Evolutionary conservation across 1,140 invertebrate species (phyloP).

Genomic region (Nephila pilipes): DNA sequence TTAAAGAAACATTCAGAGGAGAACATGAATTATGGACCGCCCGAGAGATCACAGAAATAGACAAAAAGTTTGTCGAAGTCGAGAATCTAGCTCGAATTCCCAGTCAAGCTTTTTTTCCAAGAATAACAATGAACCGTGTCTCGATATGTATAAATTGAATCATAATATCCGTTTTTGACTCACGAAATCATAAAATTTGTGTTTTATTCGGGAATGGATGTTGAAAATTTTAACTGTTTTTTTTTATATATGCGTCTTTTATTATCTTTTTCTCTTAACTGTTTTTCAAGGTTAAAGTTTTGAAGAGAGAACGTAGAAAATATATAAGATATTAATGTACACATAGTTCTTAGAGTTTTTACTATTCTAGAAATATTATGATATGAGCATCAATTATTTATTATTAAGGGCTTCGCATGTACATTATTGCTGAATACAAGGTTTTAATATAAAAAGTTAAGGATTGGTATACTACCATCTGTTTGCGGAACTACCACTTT

Average conservation of each 20-base stretch:
- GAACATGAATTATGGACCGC: background rate
- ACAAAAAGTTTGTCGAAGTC: background rate
- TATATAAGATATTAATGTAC: background rate
- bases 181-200: background rate
- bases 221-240: background rate
- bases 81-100: background rate
- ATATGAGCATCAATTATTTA: too few relatives aligned
- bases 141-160: slow-evolving; percentile 27
- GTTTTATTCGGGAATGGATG: background rate
- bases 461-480: too few relatives aligned
- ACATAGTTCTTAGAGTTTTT: too few relatives aligned
- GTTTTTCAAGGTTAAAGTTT: background rate
- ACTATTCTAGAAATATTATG: too few relatives aligned
- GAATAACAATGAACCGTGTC: background rate
- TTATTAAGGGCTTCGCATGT: too few relatives aligned
- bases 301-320: background rate
- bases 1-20: background rate
- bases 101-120: background rate
- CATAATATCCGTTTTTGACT: slow-evolving; percentile 26
- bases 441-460: too few relatives aligned
- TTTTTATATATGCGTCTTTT: background rate
- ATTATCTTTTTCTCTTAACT: background rate
- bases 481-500: too few relatives aligned
- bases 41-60: background rate
- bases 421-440: too few relatives aligned